Evolutionary conservation across 2,113 vertebrate species (phyloP).

Genomic region (Pitta sordida): DNA sequence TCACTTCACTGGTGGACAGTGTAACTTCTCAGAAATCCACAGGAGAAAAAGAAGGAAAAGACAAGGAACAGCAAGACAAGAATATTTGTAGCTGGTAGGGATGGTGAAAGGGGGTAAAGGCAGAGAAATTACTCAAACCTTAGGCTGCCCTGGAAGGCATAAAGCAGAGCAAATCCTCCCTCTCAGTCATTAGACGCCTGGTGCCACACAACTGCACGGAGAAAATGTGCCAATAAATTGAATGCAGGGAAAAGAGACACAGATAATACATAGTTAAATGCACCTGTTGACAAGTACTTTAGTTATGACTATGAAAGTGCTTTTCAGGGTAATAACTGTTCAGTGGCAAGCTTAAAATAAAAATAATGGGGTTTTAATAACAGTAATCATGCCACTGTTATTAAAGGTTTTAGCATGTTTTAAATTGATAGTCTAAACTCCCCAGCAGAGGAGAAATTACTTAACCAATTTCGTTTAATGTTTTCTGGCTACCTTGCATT

Average conservation of each 20-base stretch:
- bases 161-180: background rate
- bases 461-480: background rate
- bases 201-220: rapidly evolving
- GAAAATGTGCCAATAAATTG: background rate
- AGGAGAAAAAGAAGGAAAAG: background rate
- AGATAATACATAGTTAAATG: background rate
- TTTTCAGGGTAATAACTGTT: background rate
- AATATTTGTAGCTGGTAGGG: background rate
- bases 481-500: background rate
- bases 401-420: background rate
- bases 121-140: background rate
- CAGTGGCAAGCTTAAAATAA: background rate
- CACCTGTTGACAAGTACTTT: background rate
- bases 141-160: background rate
- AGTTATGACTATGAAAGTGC: background rate
- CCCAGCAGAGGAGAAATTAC: background rate
- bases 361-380: background rate
- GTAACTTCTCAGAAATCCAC: background rate
- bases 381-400: background rate
- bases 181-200: background rate
- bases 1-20: background rate
- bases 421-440: background rate
- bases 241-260: background rate
- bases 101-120: background rate
- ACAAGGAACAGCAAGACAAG: background rate